phyloP scores from a whole-genome alignment of 2,797 vertebrate species.

The Cottoperca gobio region DNA sequence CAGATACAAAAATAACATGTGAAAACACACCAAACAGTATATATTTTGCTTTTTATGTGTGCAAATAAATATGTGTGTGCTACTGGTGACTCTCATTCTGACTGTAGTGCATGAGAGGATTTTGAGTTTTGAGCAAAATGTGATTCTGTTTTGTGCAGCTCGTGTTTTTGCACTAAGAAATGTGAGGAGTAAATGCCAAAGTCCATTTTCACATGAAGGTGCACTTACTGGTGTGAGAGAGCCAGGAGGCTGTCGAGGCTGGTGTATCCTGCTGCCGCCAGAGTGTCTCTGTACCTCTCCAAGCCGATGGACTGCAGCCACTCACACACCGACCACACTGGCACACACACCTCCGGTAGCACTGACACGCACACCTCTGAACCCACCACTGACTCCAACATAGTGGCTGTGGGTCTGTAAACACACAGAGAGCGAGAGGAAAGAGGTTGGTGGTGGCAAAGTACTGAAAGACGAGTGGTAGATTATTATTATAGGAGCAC shows the following conservation, averaged over 20 bases:
- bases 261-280: conserved; percentile 96
- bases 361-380: conserved; percentile 94
- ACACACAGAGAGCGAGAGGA: conserved; percentile 4
- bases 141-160: background rate
- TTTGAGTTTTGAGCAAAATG: background rate
- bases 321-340: conserved; percentile 91
- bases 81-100: background rate
- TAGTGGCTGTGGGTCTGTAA: conserved; percentile 89
- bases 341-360: conserved; percentile 90
- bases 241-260: conserved; percentile 94
- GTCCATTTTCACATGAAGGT: conserved; percentile 20
- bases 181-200: conserved; percentile 1
- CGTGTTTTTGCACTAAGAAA: background rate
- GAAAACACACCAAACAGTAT: background rate
- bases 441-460: conserved; percentile 24
- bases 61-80: background rate
- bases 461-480: conserved; percentile 15
- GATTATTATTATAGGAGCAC: conserved; percentile 8
- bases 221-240: conserved; percentile 98
- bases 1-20: background rate
- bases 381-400: conserved; percentile 92
- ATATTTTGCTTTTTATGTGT: background rate
- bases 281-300: conserved; percentile 98
- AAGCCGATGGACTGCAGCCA: conserved; percentile 97
- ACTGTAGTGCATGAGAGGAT: background rate